phyloP scores from a whole-genome alignment of 2,113 vertebrate genomes.

The Passer montanus region DNA sequence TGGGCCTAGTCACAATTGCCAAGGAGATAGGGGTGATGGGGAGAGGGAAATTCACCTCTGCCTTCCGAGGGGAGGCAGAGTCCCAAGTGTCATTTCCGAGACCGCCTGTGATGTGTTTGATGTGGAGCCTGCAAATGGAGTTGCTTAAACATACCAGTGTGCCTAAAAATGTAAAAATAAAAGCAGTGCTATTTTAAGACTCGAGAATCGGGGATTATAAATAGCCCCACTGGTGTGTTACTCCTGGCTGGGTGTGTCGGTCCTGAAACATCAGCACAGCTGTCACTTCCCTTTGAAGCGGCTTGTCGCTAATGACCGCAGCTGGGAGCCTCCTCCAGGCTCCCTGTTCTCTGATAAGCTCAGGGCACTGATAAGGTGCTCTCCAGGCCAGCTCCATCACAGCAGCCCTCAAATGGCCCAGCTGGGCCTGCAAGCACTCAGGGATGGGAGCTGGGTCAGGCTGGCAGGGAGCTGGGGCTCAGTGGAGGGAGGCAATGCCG shows the following conservation, averaged over 20 bases:
- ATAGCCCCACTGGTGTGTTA: constrained; percentile 21
- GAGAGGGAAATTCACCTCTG: not conserved
- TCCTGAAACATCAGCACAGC: not conserved
- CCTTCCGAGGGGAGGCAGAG: not conserved
- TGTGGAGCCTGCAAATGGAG: not conserved
- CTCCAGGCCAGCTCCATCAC: not conserved
- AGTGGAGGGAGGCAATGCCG: not conserved
- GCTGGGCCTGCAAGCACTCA: not conserved
- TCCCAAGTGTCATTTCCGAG: not conserved
- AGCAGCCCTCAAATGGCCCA: not conserved
- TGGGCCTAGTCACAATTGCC: not conserved
- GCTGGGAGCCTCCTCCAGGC: not conserved
- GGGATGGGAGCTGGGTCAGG: rapidly evolving
- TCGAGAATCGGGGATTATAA: constrained; percentile 28
- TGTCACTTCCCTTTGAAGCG: constrained; percentile 32
- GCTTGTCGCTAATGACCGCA: not conserved
- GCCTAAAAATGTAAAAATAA: constrained; percentile 30
- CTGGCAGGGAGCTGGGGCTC: not conserved
- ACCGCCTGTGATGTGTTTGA: not conserved
- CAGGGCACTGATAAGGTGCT: not conserved
- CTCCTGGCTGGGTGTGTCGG: constrained; percentile 30
- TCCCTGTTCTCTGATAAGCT: not conserved
- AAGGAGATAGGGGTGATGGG: not conserved
- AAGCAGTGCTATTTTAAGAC: constrained; percentile 44
- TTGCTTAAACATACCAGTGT: not conserved